These are phyloP conservation scores for Rotaria macrura DNA, from an alignment of 2,888 invertebrate genomes.

Conservation along the genomic window DNA sequence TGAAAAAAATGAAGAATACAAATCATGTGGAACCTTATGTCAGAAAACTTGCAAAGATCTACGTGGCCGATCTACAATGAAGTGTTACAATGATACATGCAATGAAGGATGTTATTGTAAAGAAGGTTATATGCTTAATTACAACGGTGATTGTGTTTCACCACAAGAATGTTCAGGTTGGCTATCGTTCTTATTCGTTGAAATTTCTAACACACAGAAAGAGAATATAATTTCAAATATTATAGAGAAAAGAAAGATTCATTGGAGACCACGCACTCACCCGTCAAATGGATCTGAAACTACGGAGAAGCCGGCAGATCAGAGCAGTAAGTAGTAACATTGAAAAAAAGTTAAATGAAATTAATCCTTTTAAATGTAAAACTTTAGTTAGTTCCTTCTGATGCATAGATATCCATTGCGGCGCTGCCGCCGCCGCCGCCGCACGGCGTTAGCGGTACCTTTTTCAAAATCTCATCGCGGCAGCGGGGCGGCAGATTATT, in stretches of 20 bases:
- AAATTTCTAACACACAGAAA: not conserved
- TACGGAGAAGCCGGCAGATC: too few relatives aligned
- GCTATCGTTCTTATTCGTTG: not conserved
- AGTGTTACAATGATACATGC: not conserved
- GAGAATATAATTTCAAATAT: not conserved
- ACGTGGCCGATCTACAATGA: too few relatives aligned
- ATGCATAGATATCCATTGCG: too few relatives aligned
- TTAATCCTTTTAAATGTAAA: too few relatives aligned
- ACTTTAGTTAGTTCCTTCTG: too few relatives aligned
- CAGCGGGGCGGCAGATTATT: too few relatives aligned
- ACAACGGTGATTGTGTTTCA: not conserved
- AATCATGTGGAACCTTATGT: slow-evolving; percentile 22
- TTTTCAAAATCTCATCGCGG: too few relatives aligned
- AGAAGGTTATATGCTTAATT: slow-evolving; percentile 20
- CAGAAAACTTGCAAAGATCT: not conserved
- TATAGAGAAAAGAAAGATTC: not conserved
- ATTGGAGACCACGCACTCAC: not conserved
- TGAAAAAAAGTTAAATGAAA: too few relatives aligned
- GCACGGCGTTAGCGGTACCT: too few relatives aligned
- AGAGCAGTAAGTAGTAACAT: too few relatives aligned
- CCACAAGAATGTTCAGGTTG: not conserved
- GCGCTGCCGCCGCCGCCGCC: too few relatives aligned
- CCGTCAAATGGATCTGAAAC: too few relatives aligned
- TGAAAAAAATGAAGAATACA: not conserved
- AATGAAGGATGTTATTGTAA: slow-evolving; percentile 30